phyloP scores from a whole-genome alignment of 2,888 invertebrate species.

The Meloe dianella region DNA sequence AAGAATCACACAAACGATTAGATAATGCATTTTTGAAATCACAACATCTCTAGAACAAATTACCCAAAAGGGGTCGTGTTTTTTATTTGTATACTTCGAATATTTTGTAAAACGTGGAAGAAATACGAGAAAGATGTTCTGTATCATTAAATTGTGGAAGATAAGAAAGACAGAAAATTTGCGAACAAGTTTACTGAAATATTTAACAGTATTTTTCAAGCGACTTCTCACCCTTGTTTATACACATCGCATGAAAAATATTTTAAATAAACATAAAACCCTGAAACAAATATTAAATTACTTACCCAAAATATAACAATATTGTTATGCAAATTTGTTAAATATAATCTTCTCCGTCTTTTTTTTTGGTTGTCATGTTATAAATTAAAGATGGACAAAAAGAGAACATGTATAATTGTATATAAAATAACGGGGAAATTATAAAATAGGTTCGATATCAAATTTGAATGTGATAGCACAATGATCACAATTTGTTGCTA shows the following conservation, averaged over 20 bases:
- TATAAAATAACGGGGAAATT: background rate
- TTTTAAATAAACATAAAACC: constrained; percentile 4
- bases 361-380: background rate
- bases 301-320: background rate
- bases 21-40: too few relatives aligned
- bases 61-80: too few relatives aligned
- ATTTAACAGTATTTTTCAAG: background rate
- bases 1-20: too few relatives aligned
- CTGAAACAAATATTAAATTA: constrained; percentile 9
- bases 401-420: too few relatives aligned
- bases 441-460: background rate
- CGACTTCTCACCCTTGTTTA: background rate
- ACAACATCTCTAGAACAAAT: too few relatives aligned
- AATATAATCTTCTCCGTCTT: background rate
- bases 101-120: too few relatives aligned
- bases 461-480: background rate
- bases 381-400: background rate
- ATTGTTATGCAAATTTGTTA: background rate
- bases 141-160: too few relatives aligned
- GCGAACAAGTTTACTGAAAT: background rate
- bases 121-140: too few relatives aligned
- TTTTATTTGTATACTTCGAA: too few relatives aligned
- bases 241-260: background rate
- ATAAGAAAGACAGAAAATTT: background rate
- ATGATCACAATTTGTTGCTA: background rate